Percentiles rank a stretch among this genome's conserved stretches.
Evolutionary conservation across 1,140 invertebrate genomes (phyloP).

Genomic region (Polyergus mexicanus): DNA sequence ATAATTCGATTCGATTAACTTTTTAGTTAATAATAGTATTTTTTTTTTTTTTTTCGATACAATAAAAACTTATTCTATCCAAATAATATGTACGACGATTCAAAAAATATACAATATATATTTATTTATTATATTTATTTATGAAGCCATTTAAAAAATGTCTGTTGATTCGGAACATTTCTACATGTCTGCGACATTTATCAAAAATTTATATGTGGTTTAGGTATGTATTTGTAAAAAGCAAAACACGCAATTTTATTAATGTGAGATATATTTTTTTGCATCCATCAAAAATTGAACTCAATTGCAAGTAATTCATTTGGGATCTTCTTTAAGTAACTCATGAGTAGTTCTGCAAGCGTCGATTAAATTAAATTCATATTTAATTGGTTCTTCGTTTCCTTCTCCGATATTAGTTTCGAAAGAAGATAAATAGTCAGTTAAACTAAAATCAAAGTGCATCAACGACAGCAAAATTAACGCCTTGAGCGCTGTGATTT

Average conservation of each 20-base stretch:
- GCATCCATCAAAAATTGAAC: background rate
- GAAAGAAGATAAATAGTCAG: background rate
- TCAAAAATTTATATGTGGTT: background rate
- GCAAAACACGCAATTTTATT: background rate
- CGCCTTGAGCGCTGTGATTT: slow-evolving; percentile 6
- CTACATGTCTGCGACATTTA: background rate
- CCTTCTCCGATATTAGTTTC: background rate
- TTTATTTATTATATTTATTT: too few relatives aligned
- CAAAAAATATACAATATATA: background rate
- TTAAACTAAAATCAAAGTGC: slow-evolving; percentile 34
- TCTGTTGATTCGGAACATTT: background rate
- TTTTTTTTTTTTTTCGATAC: background rate
- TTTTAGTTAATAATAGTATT: background rate
- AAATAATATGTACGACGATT: background rate
- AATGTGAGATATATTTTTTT: background rate
- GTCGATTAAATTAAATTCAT: slow-evolving; percentile 21
- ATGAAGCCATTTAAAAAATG: background rate
- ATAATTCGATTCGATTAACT: background rate
- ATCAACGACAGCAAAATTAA: background rate
- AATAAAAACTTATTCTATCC: background rate
- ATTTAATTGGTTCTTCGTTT: background rate
- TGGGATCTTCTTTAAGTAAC: background rate
- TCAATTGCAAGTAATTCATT: background rate
- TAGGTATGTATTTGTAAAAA: background rate
- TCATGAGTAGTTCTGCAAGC: background rate